These are phyloP conservation scores for Aegotheles bennettii DNA, from an alignment of 2,113 vertebrate species.

Conservation along the genomic window DNA sequence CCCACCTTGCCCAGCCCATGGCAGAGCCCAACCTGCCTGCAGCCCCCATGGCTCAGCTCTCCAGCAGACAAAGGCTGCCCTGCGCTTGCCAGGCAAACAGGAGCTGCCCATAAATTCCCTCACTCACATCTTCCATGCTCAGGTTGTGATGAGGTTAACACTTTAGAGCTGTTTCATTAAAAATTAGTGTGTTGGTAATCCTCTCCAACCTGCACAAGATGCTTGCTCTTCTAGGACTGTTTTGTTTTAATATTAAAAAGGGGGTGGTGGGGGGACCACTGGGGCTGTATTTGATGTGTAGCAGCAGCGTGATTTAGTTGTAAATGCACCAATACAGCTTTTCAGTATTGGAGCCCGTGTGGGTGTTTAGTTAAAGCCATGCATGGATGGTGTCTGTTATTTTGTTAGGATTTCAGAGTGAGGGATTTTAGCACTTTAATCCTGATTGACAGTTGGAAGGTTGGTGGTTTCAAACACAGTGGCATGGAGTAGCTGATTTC, in stretches of 20 bases:
- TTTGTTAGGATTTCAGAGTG: not conserved
- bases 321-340: not conserved
- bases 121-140: rapidly evolving
- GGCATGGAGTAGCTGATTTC: conserved; percentile 37
- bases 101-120: not conserved
- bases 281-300: not conserved
- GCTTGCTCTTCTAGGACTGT: not conserved
- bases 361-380: not conserved
- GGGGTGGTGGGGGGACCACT: rapidly evolving
- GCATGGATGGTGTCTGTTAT: not conserved
- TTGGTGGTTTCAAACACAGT: conserved; percentile 48
- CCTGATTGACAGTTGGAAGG: conserved; percentile 59
- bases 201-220: not conserved
- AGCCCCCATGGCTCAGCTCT: not conserved
- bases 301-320: not conserved
- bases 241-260: not conserved
- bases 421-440: conserved; percentile 41
- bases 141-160: not conserved
- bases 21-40: not conserved
- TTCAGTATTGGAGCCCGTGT: not conserved
- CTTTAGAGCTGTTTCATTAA: not conserved
- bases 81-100: not conserved
- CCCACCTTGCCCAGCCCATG: rapidly evolving
- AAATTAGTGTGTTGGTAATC: rapidly evolving
- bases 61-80: not conserved